Evolutionary conservation across 2,888 invertebrate species (phyloP).

Genomic region (Stegana nigrithorax): DNA sequence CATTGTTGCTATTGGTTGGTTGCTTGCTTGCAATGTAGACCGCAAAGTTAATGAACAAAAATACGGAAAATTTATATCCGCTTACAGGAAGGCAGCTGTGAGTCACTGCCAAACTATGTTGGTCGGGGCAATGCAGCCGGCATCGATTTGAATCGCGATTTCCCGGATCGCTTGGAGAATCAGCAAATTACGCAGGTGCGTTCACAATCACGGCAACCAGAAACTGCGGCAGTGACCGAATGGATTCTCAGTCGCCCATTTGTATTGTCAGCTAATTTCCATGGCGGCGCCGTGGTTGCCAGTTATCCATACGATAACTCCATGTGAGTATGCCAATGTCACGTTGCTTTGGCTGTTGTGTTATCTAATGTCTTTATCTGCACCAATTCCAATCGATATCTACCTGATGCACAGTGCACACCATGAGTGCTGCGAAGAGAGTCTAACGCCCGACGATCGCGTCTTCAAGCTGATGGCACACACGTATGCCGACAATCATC

Average conservation of each 20-base stretch:
- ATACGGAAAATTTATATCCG: too few species aligned
- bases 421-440: conserved; percentile 78
- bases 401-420: conserved; percentile 65
- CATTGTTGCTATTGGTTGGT: too few species aligned
- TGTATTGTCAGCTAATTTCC: conserved; percentile 92
- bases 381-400: too few species aligned
- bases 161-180: conserved; percentile 87
- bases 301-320: conserved; percentile 97
- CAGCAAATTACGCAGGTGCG: conserved; percentile 58
- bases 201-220: conserved; percentile 78
- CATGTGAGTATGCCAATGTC: conserved; percentile 70
- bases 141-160: conserved; percentile 90
- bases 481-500: conserved; percentile 80
- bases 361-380: background rate
- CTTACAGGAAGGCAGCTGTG: conserved; percentile 82
- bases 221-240: conserved; percentile 87
- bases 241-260: conserved; percentile 91
- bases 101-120: conserved; percentile 74
- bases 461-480: conserved; percentile 84
- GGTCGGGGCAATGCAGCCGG: conserved; percentile 87
- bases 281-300: conserved; percentile 97
- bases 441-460: conserved; percentile 83
- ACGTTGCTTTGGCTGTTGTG: background rate
- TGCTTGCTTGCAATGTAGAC: too few species aligned
- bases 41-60: too few species aligned